phyloP scores from a whole-genome alignment of 2,113 vertebrate species.

The Mugil cephalus region DNA sequence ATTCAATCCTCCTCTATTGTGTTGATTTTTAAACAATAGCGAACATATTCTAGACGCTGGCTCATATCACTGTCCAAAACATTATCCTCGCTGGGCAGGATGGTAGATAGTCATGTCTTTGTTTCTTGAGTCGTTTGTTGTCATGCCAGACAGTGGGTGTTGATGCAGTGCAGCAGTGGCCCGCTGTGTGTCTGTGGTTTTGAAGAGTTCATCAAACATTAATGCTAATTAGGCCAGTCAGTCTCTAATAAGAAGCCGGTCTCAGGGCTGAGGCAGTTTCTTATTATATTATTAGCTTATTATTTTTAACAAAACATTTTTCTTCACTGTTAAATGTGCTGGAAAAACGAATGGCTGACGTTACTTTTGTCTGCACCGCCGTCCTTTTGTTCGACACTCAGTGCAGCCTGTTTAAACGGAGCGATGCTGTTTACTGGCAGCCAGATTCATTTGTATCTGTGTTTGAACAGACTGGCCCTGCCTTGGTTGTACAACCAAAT shows the following conservation, averaged over 20 bases:
- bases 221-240: constrained; percentile 68
- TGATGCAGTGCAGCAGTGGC: constrained; percentile 48
- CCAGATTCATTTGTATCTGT: constrained; percentile 44
- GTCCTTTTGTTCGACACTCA: neutral
- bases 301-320: constrained; percentile 52
- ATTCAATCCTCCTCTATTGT: constrained; percentile 69
- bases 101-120: constrained; percentile 56
- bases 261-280: constrained; percentile 18
- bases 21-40: constrained; percentile 68
- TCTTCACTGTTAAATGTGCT: constrained; percentile 7
- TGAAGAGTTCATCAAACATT: constrained; percentile 74
- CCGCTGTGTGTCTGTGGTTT: constrained; percentile 41
- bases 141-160: constrained; percentile 73
- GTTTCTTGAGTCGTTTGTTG: constrained; percentile 71
- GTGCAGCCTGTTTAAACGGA: constrained; percentile 23
- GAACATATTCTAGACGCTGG: constrained; percentile 55
- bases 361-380: neutral
- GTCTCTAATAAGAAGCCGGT: constrained; percentile 45
- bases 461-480: constrained; percentile 55
- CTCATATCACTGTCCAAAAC: constrained; percentile 63
- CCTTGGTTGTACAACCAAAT: constrained; percentile 14
- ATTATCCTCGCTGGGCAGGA: constrained; percentile 43
- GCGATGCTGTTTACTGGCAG: constrained; percentile 11
- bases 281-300: constrained; percentile 44
- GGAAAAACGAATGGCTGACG: neutral